These are phyloP conservation scores for Rutilus rutilus DNA, from an alignment of 2,113 vertebrate genomes.

Conservation along the genomic window DNA sequence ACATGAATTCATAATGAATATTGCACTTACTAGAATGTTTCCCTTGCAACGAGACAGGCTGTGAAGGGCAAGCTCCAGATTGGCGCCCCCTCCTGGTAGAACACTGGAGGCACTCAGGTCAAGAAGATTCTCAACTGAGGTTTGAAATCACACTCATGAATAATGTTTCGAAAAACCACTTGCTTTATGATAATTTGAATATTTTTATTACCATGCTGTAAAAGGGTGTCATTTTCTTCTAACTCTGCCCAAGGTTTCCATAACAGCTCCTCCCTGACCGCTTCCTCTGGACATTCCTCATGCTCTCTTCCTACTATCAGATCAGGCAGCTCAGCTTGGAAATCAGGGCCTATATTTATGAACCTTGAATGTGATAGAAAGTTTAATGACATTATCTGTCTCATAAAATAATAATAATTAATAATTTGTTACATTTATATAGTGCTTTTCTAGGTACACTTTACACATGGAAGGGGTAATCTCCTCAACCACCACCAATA, in stretches of 20 bases:
- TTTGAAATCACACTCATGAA: not conserved
- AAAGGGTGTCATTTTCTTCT: slow-evolving; percentile 54
- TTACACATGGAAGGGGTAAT: no score
- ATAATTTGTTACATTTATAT: no score
- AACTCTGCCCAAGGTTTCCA: slow-evolving; percentile 75
- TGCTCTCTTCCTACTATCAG: not conserved
- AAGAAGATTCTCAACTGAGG: slow-evolving; percentile 75
- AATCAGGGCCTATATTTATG: slow-evolving; percentile 74
- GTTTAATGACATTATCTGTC: not conserved
- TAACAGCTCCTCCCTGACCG: slow-evolving; percentile 66
- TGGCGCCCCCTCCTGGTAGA: slow-evolving; percentile 78
- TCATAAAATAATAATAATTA: not conserved
- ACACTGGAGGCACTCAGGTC: slow-evolving; percentile 78
- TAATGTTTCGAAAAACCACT: not conserved
- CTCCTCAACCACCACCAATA: no score
- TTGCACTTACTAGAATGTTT: slow-evolving; percentile 70
- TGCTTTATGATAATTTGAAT: not conserved
- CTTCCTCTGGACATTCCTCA: slow-evolving; percentile 48
- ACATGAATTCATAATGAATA: not conserved
- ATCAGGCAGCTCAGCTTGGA: slow-evolving; percentile 74
- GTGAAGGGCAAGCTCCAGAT: slow-evolving; percentile 79
- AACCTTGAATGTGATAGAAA: slow-evolving; percentile 52
- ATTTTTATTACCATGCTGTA: slow-evolving; percentile 67
- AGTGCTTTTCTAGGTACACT: no score
- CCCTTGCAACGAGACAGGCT: slow-evolving; percentile 72